Evolutionary conservation across 2,113 vertebrate species (phyloP).

Genomic region (Lepus americanus): DNA sequence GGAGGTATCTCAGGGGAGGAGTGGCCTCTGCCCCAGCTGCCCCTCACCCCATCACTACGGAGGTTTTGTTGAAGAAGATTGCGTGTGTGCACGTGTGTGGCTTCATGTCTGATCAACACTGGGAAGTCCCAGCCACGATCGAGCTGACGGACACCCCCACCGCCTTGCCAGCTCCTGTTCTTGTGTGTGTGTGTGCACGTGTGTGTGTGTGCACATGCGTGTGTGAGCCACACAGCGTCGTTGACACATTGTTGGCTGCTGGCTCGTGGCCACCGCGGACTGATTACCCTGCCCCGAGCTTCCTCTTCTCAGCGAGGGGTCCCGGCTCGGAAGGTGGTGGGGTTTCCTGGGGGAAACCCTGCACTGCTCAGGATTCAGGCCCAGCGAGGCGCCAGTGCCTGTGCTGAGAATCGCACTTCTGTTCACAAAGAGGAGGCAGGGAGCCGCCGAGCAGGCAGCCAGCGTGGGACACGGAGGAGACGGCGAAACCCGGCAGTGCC

Average conservation of each 20-base stretch:
- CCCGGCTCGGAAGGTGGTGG: background rate
- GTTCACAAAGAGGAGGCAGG: background rate
- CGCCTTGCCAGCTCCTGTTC: background rate
- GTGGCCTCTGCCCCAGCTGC: background rate
- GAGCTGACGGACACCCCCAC: background rate
- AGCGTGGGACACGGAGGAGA: background rate
- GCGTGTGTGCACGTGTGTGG: background rate
- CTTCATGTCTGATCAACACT: background rate
- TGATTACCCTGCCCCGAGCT: background rate
- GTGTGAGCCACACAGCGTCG: background rate
- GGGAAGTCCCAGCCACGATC: background rate
- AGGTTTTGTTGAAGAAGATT: background rate
- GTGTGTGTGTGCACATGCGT: no score
- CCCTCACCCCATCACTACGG: background rate
- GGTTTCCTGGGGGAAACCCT: background rate
- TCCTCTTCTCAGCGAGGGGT: background rate
- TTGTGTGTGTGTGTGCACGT: background rate
- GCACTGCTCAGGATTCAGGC: background rate
- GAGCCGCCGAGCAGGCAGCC: background rate
- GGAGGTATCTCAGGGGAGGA: background rate
- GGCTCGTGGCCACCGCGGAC: background rate
- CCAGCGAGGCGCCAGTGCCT: background rate
- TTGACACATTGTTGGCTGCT: background rate
- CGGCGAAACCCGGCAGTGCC: background rate
- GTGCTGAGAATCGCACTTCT: background rate